Base-by-base conservation (phyloP, 1,140 invertebrate genomes). In the Chelonus insularis region DNA sequence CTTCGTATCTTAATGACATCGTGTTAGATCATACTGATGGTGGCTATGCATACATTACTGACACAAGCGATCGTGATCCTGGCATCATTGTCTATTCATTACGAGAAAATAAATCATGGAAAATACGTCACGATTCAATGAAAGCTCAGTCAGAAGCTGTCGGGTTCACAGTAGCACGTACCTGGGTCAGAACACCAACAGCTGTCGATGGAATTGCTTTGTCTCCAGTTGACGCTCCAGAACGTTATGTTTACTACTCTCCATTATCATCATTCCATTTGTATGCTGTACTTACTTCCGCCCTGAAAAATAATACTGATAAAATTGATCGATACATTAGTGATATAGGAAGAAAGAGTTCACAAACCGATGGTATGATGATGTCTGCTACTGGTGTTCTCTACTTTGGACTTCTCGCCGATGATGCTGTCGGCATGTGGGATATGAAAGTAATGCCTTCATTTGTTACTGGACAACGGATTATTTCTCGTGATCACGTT, bases 31-130 rank as follows among this genome's bases (percentile, higher is more conserved):
- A 88, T 68, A 82, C 85, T 20, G 83, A 86, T 61, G 87, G 85
- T 51, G 86, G 86, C 18, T 84, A 83, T 64, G 88, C 88, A 2
- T 91, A 89, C 65, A 89, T 91, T 5, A 87, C 86, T 0, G 89
- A 90, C 67, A 86, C 84, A 61, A 86, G 85, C 60, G 80, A 76
- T 0, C 73, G 80, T 0, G 86, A 90, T 73, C 88, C 89, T 0
- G 87, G 86, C n/a, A 84, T 91, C 18, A 86, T 91, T 39, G 87
- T 90, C 0, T 90, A 86, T 71, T 86, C 85, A 0, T 73, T 84
- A 16, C 72, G 70, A 43, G 83, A 87, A 55, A 83, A 85, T 48
- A 84, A 83, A 21, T 85, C 87, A 1, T 90, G 88, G 88, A 90
- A 89, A 70, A 64, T 90, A 8, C 79, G 86, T 2, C 87, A 90